These are phyloP conservation scores for Dryobates pubescens DNA, from an alignment of 2,797 vertebrate genomes.

Conservation along the genomic window DNA sequence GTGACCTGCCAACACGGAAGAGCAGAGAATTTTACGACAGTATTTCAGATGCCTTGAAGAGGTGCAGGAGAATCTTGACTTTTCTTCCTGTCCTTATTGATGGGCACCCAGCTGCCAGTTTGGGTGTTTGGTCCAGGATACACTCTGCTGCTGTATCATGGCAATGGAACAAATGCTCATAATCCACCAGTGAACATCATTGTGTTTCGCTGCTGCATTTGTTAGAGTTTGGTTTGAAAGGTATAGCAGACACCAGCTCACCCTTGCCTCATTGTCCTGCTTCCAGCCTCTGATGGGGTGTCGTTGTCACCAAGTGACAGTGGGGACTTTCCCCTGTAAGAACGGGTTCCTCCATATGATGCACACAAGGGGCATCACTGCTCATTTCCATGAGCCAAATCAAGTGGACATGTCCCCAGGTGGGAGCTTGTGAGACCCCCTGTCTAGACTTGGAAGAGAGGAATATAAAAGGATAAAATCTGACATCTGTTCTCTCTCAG, in stretches of 20 bases:
- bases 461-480: not conserved
- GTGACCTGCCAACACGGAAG: conserved; percentile 1
- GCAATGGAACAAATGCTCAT: accelerated
- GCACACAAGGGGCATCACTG: not conserved
- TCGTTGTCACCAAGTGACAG: accelerated
- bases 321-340: not conserved
- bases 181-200: not conserved
- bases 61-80: accelerated
- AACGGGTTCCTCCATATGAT: not conserved
- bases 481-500: conserved; percentile 44
- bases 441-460: conserved; percentile 37
- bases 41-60: not conserved
- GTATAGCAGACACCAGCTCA: not conserved
- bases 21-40: not conserved
- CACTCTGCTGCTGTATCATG: accelerated
- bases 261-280: accelerated
- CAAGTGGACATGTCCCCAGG: not conserved
- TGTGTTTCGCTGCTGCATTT: not conserved
- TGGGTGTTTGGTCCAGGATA: not conserved
- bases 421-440: not conserved
- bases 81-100: not conserved
- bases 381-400: not conserved
- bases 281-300: not conserved
- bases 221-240: not conserved
- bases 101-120: not conserved